A percentile compares a stretch with the other conserved stretches of the same genome.
phyloP scores from a whole-genome alignment of 2,113 vertebrate genomes.

The Pao palembangensis region DNA sequence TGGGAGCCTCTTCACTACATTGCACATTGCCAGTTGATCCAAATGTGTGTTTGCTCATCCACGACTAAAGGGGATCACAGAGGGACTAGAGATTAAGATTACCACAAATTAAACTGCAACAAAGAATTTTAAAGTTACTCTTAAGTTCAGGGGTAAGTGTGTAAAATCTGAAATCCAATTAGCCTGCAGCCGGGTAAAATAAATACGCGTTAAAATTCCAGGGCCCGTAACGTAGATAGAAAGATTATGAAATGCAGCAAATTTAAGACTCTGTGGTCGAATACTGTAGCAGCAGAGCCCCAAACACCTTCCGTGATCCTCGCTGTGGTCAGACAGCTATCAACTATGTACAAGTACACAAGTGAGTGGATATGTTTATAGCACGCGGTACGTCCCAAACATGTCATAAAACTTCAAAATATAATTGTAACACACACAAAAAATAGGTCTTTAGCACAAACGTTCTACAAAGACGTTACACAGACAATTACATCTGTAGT shows the following conservation, averaged over 20 bases:
- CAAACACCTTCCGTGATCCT: not conserved
- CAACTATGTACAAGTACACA: conserved; percentile 10
- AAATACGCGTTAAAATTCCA: not conserved
- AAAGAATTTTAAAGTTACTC: conserved; percentile 42
- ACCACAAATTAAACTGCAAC: conserved; percentile 26
- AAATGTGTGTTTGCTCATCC: conserved; percentile 12
- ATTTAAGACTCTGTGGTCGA: conserved; percentile 12
- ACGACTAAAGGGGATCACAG: conserved; percentile 19
- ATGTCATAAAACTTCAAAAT: conserved; percentile 43
- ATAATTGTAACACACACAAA: conserved; percentile 39
- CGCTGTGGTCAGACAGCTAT: not conserved
- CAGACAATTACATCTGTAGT: conserved; percentile 23
- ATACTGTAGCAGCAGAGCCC: conserved; percentile 44
- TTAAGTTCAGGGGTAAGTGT: conserved; percentile 31
- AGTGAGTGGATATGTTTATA: conserved; percentile 20
- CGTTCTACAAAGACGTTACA: conserved; percentile 47
- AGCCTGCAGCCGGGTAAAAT: conserved; percentile 1
- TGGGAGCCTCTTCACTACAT: conserved; percentile 9
- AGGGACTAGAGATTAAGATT: conserved; percentile 29
- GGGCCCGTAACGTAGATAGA: not conserved
- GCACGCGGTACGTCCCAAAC: conserved; percentile 42
- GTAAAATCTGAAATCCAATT: conserved; percentile 15
- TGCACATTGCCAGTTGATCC: conserved; percentile 39
- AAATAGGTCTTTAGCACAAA: conserved; percentile 41
- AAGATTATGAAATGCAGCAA: conserved; percentile 1